Conservation (phyloP, 2,113 vertebrate species). For the Syngnathus scovelli region DNA sequence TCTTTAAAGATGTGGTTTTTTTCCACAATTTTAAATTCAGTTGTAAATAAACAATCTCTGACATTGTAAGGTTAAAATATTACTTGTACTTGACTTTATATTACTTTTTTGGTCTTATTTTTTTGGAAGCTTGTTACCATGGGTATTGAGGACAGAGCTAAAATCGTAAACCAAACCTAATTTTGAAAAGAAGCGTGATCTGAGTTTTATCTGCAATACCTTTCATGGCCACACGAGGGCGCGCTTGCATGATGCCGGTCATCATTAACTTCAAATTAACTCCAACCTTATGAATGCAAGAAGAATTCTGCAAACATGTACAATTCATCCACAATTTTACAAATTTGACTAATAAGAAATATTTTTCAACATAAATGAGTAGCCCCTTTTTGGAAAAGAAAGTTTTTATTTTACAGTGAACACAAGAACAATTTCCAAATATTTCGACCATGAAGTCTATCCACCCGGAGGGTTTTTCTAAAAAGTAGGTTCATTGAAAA, state of each 20-base stretch:
- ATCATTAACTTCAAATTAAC: neutral
- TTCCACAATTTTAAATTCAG: neutral
- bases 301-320: neutral
- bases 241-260: neutral
- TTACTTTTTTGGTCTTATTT: neutral
- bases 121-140: neutral
- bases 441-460: too few species aligned
- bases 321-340: neutral
- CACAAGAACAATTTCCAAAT: too few species aligned
- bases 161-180: neutral
- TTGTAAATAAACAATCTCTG: neutral
- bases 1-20: neutral
- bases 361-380: too few species aligned
- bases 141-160: neutral
- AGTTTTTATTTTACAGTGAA: too few species aligned
- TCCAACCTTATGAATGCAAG: neutral
- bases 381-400: too few species aligned
- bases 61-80: neutral
- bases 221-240: neutral
- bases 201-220: neutral
- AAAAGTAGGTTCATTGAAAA: too few species aligned
- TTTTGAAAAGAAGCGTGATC: neutral
- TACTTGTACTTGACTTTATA: neutral
- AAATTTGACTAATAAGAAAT: too few species aligned
- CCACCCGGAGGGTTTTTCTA: too few species aligned